These are phyloP conservation scores for Oncopodura yosiiana DNA, from an alignment of 1,140 invertebrate species.

Conservation along the genomic window DNA sequence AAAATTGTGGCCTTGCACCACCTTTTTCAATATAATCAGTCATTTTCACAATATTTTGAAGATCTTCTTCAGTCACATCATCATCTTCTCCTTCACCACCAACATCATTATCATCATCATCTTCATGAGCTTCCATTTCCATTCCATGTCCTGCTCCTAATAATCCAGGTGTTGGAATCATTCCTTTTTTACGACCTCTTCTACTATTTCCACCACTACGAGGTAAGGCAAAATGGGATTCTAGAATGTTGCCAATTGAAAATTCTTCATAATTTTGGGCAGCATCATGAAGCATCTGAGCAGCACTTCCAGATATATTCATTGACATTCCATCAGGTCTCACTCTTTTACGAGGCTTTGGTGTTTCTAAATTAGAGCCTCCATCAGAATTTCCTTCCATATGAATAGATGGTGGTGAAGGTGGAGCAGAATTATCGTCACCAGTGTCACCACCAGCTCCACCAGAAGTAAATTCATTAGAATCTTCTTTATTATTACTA, in stretches of 20 bases:
- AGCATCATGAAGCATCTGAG: slow-evolving; percentile 14
- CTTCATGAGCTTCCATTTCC: slow-evolving; percentile 22
- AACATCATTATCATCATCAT: slow-evolving; percentile 24
- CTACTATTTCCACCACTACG: slow-evolving; percentile 23
- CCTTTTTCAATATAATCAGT: slow-evolving; percentile 66
- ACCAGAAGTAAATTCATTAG: slow-evolving; percentile 20
- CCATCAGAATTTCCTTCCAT: slow-evolving; percentile 28
- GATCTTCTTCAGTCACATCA: slow-evolving; percentile 48
- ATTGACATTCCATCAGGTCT: slow-evolving; percentile 23
- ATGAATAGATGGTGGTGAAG: slow-evolving; percentile 28
- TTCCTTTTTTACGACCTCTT: slow-evolving; percentile 16
- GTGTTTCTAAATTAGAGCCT: slow-evolving; percentile 24
- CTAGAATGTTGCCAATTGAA: slow-evolving; percentile 28
- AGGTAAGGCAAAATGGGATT: slow-evolving; percentile 32
- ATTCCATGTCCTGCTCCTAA: too few relatives aligned
- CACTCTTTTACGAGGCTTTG: too few relatives aligned
- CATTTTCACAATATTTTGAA: slow-evolving; percentile 58
- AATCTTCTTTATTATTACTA: slow-evolving; percentile 44
- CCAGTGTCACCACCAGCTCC: slow-evolving; percentile 23
- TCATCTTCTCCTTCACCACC: slow-evolving; percentile 25
- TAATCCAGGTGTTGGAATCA: slow-evolving; percentile 4
- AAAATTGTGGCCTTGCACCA: slow-evolving; percentile 75
- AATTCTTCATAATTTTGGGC: slow-evolving; percentile 30
- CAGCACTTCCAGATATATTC: slow-evolving; percentile 21
- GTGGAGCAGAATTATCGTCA: slow-evolving; percentile 29